phyloP scores from a whole-genome alignment of 2,113 vertebrate species.

The Sapayoa aenigma region DNA sequence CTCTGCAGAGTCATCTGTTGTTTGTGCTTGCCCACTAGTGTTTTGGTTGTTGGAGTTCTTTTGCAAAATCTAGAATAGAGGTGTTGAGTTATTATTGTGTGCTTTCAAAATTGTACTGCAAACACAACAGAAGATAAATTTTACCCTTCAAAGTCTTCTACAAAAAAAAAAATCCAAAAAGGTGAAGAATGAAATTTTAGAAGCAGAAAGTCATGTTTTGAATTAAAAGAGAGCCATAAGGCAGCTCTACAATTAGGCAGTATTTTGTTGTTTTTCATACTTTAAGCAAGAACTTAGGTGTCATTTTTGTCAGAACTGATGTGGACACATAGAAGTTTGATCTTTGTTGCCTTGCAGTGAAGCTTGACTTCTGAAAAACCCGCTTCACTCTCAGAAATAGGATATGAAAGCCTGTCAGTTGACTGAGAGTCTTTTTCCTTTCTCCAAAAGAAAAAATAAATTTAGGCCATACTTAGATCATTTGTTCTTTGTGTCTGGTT shows the following conservation, averaged over 20 bases:
- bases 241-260: background rate
- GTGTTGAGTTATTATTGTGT: background rate
- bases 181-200: background rate
- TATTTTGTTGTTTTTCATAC: background rate
- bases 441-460: background rate
- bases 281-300: background rate
- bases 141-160: background rate
- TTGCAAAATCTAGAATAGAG: background rate
- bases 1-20: background rate
- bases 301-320: background rate
- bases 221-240: background rate
- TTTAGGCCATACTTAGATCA: background rate
- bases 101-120: background rate
- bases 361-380: background rate
- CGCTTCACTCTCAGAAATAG: background rate
- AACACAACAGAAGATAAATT: background rate
- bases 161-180: background rate
- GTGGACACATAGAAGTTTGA: background rate
- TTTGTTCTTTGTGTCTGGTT: background rate
- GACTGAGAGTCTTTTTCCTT: background rate
- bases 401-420: background rate
- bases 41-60: background rate
- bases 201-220: background rate
- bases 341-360: background rate
- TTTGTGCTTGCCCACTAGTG: background rate